Conservation (phyloP, 2,888 invertebrate species). For the Cataglyphis altisquamis region DNA sequence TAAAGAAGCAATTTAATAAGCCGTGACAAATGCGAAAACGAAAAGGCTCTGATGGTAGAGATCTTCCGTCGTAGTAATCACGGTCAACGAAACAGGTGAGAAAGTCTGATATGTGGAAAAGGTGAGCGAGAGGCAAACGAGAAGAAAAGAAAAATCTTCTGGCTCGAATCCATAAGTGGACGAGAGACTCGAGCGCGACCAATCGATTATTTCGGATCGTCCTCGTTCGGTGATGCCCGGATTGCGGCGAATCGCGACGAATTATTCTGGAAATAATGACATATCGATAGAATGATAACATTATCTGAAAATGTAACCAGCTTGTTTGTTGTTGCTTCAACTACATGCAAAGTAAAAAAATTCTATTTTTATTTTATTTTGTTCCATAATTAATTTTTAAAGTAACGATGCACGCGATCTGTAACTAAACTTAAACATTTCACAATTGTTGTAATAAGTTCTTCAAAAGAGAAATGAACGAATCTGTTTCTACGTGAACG, state of each 20-base stretch:
- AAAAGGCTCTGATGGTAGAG: constrained; percentile 52
- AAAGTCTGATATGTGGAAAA: constrained; percentile 71
- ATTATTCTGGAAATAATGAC: constrained; percentile 58
- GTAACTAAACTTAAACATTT: neutral
- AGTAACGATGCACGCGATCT: neutral
- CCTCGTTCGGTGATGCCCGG: constrained; percentile 65
- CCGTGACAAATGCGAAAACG: constrained; percentile 73
- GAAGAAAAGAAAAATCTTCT: constrained; percentile 64
- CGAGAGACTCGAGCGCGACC: constrained; percentile 79
- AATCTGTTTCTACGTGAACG: neutral
- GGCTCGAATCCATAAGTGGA: constrained; percentile 82
- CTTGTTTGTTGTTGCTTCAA: neutral
- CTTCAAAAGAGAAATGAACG: neutral
- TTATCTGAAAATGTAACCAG: neutral
- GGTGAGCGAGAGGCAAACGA: constrained; percentile 31
- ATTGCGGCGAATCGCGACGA: constrained; percentile 50
- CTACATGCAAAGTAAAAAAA: neutral
- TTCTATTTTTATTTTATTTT: neutral
- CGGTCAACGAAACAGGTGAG: constrained; percentile 68
- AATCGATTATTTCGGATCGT: constrained; percentile 81
- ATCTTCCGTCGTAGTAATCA: constrained; percentile 47
- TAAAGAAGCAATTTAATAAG: constrained; percentile 77
- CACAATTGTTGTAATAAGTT: neutral
- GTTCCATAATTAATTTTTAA: neutral
- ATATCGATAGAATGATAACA: constrained; percentile 49